Base-by-base conservation (phyloP, 2,888 invertebrate species). In the Scaptodrosophila latifasciaeformis region DNA sequence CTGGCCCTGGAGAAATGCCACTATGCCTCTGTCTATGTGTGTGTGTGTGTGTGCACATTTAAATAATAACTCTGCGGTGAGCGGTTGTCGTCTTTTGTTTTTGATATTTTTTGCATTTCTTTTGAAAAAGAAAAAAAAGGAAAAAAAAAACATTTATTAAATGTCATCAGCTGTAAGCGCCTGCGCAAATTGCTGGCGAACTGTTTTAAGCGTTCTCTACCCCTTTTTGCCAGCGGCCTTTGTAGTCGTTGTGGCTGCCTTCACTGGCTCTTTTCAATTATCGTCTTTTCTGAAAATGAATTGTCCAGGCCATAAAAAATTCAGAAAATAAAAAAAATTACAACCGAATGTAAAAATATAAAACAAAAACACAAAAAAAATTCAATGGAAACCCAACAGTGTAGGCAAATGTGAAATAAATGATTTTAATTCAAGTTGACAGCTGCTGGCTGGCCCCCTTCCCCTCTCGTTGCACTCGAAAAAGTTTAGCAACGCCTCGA, bases 11-110 rank as follows among this genome's bases (percentile, higher is more conserved):
- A 37, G 40, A 54, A 52, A 51, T 61, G 54, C 58, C 59, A 60
- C 68, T 46, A 31, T 49, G n/a, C n/a, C n/a, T n/a, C n/a, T n/a
- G n/a, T n/a, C n/a, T n/a, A n/a, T n/a, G n/a, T n/a, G n/a, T n/a
- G 15, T 49, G 34, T 55, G 40, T 54, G 55, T 55, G 37, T 48
- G 52, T 47, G 49, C n/a, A n/a, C 77, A 77, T 78, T 78, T 81
- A 81, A 80, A 81, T 81, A 81, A 81, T 77, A 70, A 68, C 74
- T 66, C 66, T 72, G 78, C 67, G 81, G 76, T 78, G 78, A 62
- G 71, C 79, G 72, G 76, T 70, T 65, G 72, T 18, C 30, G 17
- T 54, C 72, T 76, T 75, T 71, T 77, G 67, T 70, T 67, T 64
- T 53, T 67, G 35, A 39, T 27, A 9, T 45, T n/a, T n/a, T n/a